A percentile compares a stretch with the other conserved stretches of the same genome.
Evolutionary conservation across 1,140 invertebrate species (phyloP).

Genomic region (Aphelinus atriplicis): DNA sequence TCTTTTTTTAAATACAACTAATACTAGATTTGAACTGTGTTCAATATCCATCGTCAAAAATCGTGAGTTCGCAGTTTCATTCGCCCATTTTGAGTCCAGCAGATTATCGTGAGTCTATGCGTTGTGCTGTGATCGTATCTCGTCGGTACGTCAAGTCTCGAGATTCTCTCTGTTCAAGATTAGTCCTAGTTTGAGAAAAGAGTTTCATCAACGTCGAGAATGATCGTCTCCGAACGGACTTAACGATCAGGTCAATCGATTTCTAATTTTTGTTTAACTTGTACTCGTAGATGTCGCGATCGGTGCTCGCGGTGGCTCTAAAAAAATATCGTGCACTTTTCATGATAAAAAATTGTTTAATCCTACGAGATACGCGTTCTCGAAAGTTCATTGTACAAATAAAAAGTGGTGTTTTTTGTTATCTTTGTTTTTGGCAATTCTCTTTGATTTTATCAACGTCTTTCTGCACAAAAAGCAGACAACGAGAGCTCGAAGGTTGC

Average conservation of each 20-base stretch:
- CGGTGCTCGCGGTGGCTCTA: not conserved
- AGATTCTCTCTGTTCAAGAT: not conserved
- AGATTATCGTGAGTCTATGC: too few species aligned
- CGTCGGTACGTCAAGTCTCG: not conserved
- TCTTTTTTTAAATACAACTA: conserved; percentile 29
- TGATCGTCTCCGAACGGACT: not conserved
- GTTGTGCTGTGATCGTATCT: not conserved
- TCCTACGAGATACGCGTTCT: not conserved
- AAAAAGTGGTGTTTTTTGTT: not conserved
- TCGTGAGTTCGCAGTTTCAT: conserved; percentile 22
- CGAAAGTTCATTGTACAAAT: not conserved
- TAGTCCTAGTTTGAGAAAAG: too few species aligned
- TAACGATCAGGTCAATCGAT: not conserved
- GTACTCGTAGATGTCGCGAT: not conserved
- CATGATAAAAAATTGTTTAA: conserved; percentile 8
- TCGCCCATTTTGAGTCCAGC: not conserved
- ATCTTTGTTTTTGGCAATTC: not conserved
- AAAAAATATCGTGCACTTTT: conserved; percentile 17
- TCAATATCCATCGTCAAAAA: conserved; percentile 33
- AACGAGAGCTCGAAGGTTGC: not conserved
- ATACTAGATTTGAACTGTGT: conserved; percentile 34
- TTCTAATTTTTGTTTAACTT: not conserved
- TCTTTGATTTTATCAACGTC: not conserved
- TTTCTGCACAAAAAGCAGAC: too few species aligned
- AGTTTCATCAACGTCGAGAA: not conserved